Conservation (phyloP, 1,140 invertebrate genomes). For the Choristoneura fumiferana region DNA sequence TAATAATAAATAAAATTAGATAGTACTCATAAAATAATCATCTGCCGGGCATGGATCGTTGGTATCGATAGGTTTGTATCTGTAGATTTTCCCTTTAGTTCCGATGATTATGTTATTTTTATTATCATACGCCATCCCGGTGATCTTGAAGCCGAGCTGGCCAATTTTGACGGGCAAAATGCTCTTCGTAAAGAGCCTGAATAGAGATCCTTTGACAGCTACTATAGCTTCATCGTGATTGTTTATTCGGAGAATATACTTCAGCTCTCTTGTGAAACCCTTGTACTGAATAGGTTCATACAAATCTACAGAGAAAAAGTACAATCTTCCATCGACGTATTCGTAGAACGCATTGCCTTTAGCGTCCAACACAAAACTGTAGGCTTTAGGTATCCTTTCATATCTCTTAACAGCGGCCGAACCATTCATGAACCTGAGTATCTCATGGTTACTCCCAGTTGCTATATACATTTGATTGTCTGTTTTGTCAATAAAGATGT, state of each 20-base stretch:
- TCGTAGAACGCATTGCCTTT: slow-evolving; percentile 68
- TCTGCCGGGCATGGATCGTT: slow-evolving; percentile 63
- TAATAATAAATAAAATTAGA: slow-evolving; percentile 32
- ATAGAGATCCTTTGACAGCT: slow-evolving; percentile 61
- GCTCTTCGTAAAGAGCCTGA: slow-evolving; percentile 48
- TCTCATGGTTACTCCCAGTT: slow-evolving; percentile 56
- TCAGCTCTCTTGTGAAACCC: slow-evolving; percentile 63
- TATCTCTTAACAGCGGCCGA: slow-evolving; percentile 63
- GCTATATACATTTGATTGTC: slow-evolving; percentile 70
- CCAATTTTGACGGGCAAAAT: slow-evolving; percentile 62
- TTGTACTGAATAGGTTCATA: slow-evolving; percentile 69
- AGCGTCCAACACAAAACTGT: slow-evolving; percentile 59
- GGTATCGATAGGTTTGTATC: slow-evolving; percentile 53
- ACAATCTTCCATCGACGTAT: slow-evolving; percentile 64
- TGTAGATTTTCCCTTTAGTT: slow-evolving; percentile 70
- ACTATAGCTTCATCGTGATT: slow-evolving; percentile 64
- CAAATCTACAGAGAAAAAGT: slow-evolving; percentile 58
- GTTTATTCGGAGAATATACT: slow-evolving; percentile 60
- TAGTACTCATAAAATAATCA: slow-evolving; percentile 67
- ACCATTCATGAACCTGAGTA: slow-evolving; percentile 61
- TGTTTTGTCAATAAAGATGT: slow-evolving; percentile 63
- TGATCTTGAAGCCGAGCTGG: slow-evolving; percentile 63
- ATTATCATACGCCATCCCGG: slow-evolving; percentile 59
- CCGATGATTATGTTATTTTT: slow-evolving; percentile 67
- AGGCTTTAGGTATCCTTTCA: slow-evolving; percentile 63